Evolutionary conservation across 2,113 vertebrate species (phyloP), one percentile per base, ranked within the genome.

Genomic region (Bujurquina vittata): DNA sequence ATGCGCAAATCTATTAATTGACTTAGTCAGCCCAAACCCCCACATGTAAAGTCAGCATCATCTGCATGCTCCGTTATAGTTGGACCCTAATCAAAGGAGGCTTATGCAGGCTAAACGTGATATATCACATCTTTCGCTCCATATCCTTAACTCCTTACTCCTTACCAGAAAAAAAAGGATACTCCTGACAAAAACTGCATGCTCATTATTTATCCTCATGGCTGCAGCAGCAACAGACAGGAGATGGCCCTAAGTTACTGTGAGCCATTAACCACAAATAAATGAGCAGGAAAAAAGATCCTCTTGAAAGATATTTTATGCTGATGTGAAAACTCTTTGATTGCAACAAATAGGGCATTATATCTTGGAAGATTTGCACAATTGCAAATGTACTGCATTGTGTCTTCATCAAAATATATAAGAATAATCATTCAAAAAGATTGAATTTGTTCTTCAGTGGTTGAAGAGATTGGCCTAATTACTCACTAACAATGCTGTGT

Each of bases 21-120:
- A 86, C 57, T 93, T 94, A 77, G 84, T 93, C 91, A 91, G 83
- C 43, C 85, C 59, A 37, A 77, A 55, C 57, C 78, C 69, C 81
- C 77, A 82, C 82, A 84, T 79, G 84, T 82, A 62, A 82, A 87
- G 81, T 81, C 75, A 79, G 56, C 75, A 55, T 91, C 87, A 89
- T 91, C 63, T 77, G 31, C 84, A 91, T 80, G 85, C 90, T 86
- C 77, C 94, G 85, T 90, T 95, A 77, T 94, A 35, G 76, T 93
- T 94, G 92, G 94, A 93, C 33, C 43, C 29, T 26, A 69, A 92
- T 92, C 88, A 90, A 73, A 92, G 86, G 79, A 85, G 74, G 83
- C 56, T 81, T 79, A 81, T 56, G 26, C 69, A 89, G 87, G 81
- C 77, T 84, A 84, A 85, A 85, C 69, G 85, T 74, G 77, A 93